Conservation (phyloP, 2,888 invertebrate genomes). For the Nymphalis polychloros region DNA sequence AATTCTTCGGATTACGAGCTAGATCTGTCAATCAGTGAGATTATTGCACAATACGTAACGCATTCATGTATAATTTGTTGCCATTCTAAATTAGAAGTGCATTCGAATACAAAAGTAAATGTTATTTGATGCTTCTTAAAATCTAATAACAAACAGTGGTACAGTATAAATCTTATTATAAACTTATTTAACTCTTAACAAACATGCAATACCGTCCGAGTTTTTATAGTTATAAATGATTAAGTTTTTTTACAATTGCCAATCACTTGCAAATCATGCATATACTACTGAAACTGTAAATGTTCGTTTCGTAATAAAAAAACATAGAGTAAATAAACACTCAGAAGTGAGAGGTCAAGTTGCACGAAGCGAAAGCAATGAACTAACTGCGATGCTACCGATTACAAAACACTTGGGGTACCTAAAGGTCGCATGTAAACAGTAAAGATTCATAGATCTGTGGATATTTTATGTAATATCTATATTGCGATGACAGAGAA, state of each 20-base stretch:
- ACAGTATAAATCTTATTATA: no score
- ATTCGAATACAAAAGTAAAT: no score
- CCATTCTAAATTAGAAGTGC: no score
- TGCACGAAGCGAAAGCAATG: slow-evolving; percentile 38
- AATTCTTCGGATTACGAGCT: no score
- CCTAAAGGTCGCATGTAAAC: slow-evolving; percentile 44
- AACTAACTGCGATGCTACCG: slow-evolving; percentile 40
- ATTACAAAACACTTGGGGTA: slow-evolving; percentile 40
- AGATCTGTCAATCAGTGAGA: no score
- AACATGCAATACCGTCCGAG: background rate
- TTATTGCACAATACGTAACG: no score
- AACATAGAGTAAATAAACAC: slow-evolving; percentile 37
- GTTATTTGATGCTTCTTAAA: no score
- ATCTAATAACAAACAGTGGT: no score
- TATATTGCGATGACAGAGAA: slow-evolving; percentile 30
- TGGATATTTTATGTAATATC: slow-evolving; percentile 42
- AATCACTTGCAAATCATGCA: slow-evolving; percentile 16
- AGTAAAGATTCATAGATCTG: slow-evolving; percentile 37
- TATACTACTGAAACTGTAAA: slow-evolving; percentile 27
- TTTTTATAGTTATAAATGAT: background rate
- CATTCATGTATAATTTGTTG: no score
- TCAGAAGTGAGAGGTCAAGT: slow-evolving; percentile 41
- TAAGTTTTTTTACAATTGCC: background rate
- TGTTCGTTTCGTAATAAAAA: slow-evolving; percentile 25
- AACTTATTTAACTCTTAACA: background rate